Evolutionary conservation across 2,888 invertebrate species (phyloP).

Genomic region (Eurytoma californica): DNA sequence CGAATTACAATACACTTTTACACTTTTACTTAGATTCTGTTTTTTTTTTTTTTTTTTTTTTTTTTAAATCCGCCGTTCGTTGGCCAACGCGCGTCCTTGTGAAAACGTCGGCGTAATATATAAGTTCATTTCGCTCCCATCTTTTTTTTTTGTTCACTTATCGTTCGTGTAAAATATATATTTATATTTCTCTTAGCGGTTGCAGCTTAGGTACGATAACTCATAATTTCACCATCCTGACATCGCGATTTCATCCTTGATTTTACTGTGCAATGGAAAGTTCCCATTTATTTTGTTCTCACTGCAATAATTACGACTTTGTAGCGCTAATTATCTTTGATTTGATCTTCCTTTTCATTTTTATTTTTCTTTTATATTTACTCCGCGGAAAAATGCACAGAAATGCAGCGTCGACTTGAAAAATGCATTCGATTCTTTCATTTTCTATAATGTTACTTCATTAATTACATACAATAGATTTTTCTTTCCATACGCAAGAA

Average conservation of each 20-base stretch:
- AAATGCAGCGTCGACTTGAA: conserved; percentile 20
- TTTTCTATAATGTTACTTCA: too few relatives aligned
- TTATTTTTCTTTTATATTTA: not conserved
- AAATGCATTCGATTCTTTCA: conserved; percentile 3
- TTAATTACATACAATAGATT: conserved; percentile 26
- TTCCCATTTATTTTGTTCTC: too few relatives aligned
- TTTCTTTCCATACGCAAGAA: conserved; percentile 30
- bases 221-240: conserved; percentile 35
- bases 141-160: conserved; percentile 54
- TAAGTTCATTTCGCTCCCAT: conserved; percentile 50
- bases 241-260: not conserved
- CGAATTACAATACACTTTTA: conserved; percentile 40
- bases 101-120: conserved; percentile 13
- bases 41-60: not conserved
- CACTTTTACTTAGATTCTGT: not conserved
- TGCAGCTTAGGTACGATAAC: not conserved
- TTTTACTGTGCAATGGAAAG: conserved; percentile 6
- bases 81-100: not conserved
- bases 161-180: conserved; percentile 52
- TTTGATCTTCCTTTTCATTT: too few relatives aligned
- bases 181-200: conserved; percentile 33
- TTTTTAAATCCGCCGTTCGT: not conserved
- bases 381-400: not conserved
- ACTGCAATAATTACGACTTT: too few relatives aligned
- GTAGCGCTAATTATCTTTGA: too few relatives aligned